Percentiles rank a stretch among this genome's conserved stretches.
These are phyloP conservation scores for Bombus fervidus DNA, from an alignment of 1,140 invertebrate species.

Conservation along the genomic window DNA sequence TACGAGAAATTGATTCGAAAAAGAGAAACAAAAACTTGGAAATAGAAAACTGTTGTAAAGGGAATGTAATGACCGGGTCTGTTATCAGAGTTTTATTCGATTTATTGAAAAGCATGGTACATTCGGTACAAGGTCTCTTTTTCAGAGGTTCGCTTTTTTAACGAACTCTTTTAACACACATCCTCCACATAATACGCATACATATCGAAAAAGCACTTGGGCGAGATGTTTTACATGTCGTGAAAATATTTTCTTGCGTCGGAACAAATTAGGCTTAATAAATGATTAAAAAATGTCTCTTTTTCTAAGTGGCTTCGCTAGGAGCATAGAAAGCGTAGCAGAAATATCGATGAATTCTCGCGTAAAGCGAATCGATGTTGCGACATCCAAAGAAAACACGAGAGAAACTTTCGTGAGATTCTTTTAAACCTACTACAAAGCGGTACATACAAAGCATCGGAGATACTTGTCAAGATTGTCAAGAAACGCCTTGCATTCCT, in stretches of 20 bases:
- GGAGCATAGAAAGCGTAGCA: no score
- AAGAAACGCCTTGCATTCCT: neutral
- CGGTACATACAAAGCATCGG: no score
- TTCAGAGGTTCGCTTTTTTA: neutral
- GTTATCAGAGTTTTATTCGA: constrained; percentile 43
- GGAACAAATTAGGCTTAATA: neutral
- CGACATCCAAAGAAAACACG: no score
- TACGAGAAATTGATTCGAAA: constrained; percentile 11
- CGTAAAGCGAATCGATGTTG: no score
- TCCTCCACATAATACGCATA: no score
- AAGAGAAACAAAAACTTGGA: constrained; percentile 4
- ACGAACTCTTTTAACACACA: neutral
- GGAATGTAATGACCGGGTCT: constrained; percentile 8
- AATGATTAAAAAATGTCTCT: neutral
- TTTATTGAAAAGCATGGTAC: constrained; percentile 18
- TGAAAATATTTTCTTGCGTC: neutral
- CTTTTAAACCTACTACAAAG: no score
- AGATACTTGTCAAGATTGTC: no score
- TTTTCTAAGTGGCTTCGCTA: no score
- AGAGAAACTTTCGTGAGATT: no score
- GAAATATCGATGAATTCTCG: no score
- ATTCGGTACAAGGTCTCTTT: neutral
- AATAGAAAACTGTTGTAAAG: constrained; percentile 14
- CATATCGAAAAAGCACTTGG: neutral
- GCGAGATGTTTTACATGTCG: neutral